Percentiles rank a stretch among this genome's conserved stretches.
Conservation (phyloP, 2,113 vertebrate genomes). For the Numida meleagris region DNA sequence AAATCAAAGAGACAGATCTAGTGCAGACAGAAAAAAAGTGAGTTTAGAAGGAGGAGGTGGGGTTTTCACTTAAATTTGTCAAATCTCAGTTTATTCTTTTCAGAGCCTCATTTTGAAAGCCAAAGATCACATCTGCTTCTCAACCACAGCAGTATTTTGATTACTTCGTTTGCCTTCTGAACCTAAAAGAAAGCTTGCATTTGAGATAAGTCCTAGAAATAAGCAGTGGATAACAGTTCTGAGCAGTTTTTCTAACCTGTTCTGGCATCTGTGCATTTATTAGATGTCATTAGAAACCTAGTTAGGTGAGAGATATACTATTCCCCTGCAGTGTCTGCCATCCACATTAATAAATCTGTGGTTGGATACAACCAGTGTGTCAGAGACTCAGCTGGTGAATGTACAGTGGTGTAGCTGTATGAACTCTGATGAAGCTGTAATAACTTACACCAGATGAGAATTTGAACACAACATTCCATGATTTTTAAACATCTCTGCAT, state of each 20-base stretch:
- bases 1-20: not conserved
- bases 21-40: not conserved
- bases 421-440: not conserved
- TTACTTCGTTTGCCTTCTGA: not conserved
- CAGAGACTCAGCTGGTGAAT: not conserved
- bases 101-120: not conserved
- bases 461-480: not conserved
- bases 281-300: slow-evolving; percentile 5
- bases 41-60: not conserved
- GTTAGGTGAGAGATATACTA: not conserved
- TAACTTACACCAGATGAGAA: not conserved
- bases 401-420: not conserved
- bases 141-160: not conserved
- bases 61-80: not conserved
- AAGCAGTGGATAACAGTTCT: not conserved
- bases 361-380: not conserved
- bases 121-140: not conserved
- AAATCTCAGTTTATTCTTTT: not conserved
- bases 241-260: not conserved
- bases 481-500: not conserved
- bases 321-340: not conserved
- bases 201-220: not conserved
- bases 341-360: not conserved
- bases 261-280: not conserved
- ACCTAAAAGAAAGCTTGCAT: not conserved